A percentile compares a stretch with the other conserved stretches of the same genome.
These are phyloP conservation scores for Euproctis similis DNA, from an alignment of 2,888 invertebrate species.

Conservation along the genomic window DNA sequence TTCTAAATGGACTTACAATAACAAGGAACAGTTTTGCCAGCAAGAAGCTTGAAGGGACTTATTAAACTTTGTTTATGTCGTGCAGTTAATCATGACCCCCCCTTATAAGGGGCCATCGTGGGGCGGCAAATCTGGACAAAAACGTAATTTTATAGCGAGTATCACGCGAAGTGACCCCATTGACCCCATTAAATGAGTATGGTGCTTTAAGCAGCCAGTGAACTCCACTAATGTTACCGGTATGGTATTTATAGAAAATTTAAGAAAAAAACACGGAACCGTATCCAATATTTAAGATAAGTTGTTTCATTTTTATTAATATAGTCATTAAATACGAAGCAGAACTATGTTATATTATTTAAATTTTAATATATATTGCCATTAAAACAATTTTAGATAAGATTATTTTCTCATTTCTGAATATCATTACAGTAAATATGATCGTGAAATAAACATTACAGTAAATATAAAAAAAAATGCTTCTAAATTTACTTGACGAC, in stretches of 20 bases:
- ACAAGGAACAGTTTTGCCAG: slow-evolving; percentile 28
- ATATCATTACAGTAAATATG: too few species aligned
- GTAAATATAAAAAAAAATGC: too few species aligned
- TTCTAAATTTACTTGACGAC: too few species aligned
- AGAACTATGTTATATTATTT: too few species aligned
- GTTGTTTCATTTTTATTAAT: not conserved
- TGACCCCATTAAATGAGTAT: slow-evolving; percentile 44
- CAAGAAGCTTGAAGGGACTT: slow-evolving; percentile 36
- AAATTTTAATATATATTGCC: too few species aligned
- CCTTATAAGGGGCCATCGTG: slow-evolving; percentile 48
- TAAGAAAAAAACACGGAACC: slow-evolving; percentile 3
- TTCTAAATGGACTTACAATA: slow-evolving; percentile 37
- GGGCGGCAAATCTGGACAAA: slow-evolving; percentile 58
- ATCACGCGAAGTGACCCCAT: slow-evolving; percentile 64
- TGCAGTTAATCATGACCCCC: slow-evolving; percentile 61
- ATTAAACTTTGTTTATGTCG: slow-evolving; percentile 59
- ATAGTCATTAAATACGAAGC: too few species aligned
- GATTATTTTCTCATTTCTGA: too few species aligned
- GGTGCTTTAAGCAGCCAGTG: slow-evolving; percentile 8
- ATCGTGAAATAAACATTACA: too few species aligned
- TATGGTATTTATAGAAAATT: slow-evolving; percentile 12
- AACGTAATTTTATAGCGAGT: slow-evolving; percentile 57
- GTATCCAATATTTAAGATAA: not conserved
- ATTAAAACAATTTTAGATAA: too few species aligned
- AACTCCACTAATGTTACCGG: slow-evolving; percentile 12